Base-by-base conservation (phyloP, 2,888 invertebrate genomes). In the Mystacides longicornis region DNA sequence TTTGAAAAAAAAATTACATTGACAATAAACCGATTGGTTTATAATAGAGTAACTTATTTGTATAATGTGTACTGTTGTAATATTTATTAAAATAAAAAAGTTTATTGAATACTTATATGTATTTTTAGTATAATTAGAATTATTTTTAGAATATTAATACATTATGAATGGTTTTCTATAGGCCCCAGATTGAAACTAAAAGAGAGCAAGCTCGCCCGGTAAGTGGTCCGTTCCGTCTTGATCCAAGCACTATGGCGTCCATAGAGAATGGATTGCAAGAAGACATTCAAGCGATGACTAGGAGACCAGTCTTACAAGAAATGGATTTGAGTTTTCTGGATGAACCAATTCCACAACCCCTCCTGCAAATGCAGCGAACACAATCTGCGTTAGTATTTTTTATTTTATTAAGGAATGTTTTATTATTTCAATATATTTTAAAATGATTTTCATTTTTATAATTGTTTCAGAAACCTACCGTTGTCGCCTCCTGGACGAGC, bases 191-290 rank as follows among this genome's bases (percentile, higher is more conserved):
- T 9, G 21, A 48, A 18, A n/a, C 18, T 16, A 46, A 45, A 21
- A 31, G 51, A 14, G 51, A 51, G 42, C 51, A 45, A 33, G 73
- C 75, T 11, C 69, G 71, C 22, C 72, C 80, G 47, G 68, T 81
- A 3, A 75, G 81, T 0, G 91, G 91, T 19, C 89, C 89, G 21
- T 93, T 89, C 70, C 82, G 86, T 0, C 74, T 93, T 49, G 91
- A 93, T 69, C 81, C 84, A 18, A 81, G 83, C 55, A 75, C 88
- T 58, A 79, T 90, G 63, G 81, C 82, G 23, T 80, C 81, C 63
- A 77, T 90, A 50, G 90, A 90, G 67, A 71, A 67, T 52, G 68
- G 67, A 60, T 72, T 71, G 71, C 64, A 68, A 21, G 68, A 69
- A 46, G 69, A 68, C 52, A 70, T 72, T 63, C 69, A 71, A 62